These are phyloP conservation scores for Limnodromus scolopaceus DNA, from an alignment of 2,797 vertebrate species.

Conservation along the genomic window DNA sequence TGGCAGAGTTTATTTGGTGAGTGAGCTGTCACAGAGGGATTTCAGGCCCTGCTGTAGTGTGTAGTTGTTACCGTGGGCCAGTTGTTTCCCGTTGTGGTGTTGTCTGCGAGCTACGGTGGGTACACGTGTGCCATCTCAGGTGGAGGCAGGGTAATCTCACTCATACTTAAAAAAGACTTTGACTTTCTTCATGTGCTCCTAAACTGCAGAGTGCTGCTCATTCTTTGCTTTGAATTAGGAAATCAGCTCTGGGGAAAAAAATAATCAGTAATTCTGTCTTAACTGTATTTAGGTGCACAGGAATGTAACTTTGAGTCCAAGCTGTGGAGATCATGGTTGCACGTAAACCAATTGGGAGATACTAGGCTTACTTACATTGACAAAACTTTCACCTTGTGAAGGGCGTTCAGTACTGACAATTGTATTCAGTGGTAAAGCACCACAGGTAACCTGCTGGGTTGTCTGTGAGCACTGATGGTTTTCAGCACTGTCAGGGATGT, in stretches of 20 bases:
- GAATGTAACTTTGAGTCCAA: too few relatives aligned
- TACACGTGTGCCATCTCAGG: neutral
- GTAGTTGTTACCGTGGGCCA: fast-evolving
- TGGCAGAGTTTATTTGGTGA: neutral
- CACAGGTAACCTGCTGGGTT: neutral
- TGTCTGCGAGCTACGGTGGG: fast-evolving
- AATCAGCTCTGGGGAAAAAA: neutral
- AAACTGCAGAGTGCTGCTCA: neutral
- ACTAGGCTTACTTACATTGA: too few relatives aligned
- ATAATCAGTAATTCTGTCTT: too few relatives aligned
- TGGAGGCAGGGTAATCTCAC: neutral
- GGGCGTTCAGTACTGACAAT: neutral
- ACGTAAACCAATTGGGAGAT: too few relatives aligned
- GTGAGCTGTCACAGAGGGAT: neutral
- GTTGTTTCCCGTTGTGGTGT: fast-evolving
- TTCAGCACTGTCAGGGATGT: neutral
- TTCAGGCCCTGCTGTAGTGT: neutral
- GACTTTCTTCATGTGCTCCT: neutral
- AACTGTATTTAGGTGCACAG: too few relatives aligned
- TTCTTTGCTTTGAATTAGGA: neutral
- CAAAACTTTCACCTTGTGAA: too few relatives aligned
- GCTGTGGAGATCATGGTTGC: too few relatives aligned
- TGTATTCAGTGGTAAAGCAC: neutral
- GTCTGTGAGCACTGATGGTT: neutral
- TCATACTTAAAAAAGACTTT: neutral